Evolutionary conservation across 2,888 invertebrate species (phyloP).

Genomic region (Epistrophe eligans): DNA sequence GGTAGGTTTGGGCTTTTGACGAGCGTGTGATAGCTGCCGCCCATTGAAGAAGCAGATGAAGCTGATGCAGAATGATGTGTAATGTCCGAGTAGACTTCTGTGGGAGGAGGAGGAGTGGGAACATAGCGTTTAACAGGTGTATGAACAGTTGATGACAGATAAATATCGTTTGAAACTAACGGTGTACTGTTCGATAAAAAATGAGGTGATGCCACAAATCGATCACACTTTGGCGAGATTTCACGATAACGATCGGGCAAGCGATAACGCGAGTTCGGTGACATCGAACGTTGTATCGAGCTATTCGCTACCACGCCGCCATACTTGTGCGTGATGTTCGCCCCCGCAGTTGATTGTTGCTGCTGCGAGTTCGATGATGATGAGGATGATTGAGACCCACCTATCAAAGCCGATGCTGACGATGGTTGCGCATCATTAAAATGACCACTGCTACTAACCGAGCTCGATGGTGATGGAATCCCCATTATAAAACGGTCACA

Average conservation of each 20-base stretch:
- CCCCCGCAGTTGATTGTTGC: slow-evolving; percentile 53
- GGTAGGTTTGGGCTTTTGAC: slow-evolving; percentile 69
- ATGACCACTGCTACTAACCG: slow-evolving; percentile 64
- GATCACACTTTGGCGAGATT: slow-evolving; percentile 77
- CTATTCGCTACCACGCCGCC: slow-evolving; percentile 8
- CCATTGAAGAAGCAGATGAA: slow-evolving; percentile 73
- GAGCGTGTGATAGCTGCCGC: slow-evolving; percentile 64
- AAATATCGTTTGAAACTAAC: slow-evolving; percentile 81
- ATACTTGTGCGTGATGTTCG: slow-evolving; percentile 65
- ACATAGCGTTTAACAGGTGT: slow-evolving; percentile 84
- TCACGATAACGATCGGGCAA: slow-evolving; percentile 82
- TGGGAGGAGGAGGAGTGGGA: slow-evolving; percentile 83
- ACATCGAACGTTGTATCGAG: slow-evolving; percentile 80
- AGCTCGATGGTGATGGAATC: slow-evolving; percentile 76
- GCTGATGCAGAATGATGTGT: slow-evolving; percentile 64
- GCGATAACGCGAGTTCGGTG: slow-evolving; percentile 82
- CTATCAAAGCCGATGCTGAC: slow-evolving; percentile 7
- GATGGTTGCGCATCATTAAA: slow-evolving; percentile 58
- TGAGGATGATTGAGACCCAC: slow-evolving; percentile 19
- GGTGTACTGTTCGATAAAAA: slow-evolving; percentile 80
- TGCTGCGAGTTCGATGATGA: slow-evolving; percentile 43
- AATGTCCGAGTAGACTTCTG: slow-evolving; percentile 79
- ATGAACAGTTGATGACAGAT: slow-evolving; percentile 83
- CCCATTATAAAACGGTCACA: slow-evolving; percentile 81
- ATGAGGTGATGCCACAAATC: slow-evolving; percentile 79